A percentile compares a stretch with the other conserved stretches of the same genome.
phyloP scores from a whole-genome alignment of 2,888 invertebrate genomes.

The Brachypterus glaber region DNA sequence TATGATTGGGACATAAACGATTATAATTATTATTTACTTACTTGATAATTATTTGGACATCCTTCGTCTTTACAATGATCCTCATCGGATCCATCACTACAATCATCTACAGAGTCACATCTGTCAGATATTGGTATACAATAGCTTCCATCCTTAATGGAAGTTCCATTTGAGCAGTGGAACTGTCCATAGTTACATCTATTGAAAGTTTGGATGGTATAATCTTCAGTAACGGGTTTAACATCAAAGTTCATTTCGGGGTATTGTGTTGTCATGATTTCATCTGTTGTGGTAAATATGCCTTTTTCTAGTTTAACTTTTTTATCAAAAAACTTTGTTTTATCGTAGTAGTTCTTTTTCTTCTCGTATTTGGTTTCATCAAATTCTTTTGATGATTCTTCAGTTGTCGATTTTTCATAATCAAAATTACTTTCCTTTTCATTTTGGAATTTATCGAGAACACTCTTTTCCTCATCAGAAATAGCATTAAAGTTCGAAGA shows the following conservation, averaged over 20 bases:
- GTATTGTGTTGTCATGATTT: slow-evolving; percentile 9
- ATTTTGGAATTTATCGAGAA: slow-evolving; percentile 27
- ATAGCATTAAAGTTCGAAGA: slow-evolving; percentile 27
- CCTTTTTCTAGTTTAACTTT: slow-evolving; percentile 40
- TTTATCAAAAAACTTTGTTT: slow-evolving; percentile 21
- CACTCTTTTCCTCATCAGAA: slow-evolving; percentile 28
- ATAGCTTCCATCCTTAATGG: slow-evolving; percentile 47
- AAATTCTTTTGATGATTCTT: slow-evolving; percentile 13
- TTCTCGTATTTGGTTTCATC: slow-evolving; percentile 21
- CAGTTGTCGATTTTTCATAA: slow-evolving; percentile 8
- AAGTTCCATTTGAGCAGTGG: slow-evolving; percentile 50
- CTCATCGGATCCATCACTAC: slow-evolving; percentile 55
- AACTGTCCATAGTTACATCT: slow-evolving; percentile 50
- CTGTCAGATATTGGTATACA: slow-evolving; percentile 43
- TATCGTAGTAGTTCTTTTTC: slow-evolving; percentile 20
- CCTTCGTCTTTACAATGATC: slow-evolving; percentile 45
- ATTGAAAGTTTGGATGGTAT: slow-evolving; percentile 37
- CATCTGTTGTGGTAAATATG: slow-evolving; percentile 16
- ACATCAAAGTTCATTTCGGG: slow-evolving; percentile 20
- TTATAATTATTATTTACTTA: slow-evolving; percentile 20
- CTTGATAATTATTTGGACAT: slow-evolving; percentile 52
- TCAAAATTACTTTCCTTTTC: slow-evolving; percentile 8
- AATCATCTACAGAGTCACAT: slow-evolving; percentile 52
- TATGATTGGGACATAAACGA: slow-evolving; percentile 5
- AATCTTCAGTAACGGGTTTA: slow-evolving; percentile 35